These are phyloP conservation scores for Argyresthia albistria DNA, from an alignment of 2,888 invertebrate genomes.

Conservation along the genomic window DNA sequence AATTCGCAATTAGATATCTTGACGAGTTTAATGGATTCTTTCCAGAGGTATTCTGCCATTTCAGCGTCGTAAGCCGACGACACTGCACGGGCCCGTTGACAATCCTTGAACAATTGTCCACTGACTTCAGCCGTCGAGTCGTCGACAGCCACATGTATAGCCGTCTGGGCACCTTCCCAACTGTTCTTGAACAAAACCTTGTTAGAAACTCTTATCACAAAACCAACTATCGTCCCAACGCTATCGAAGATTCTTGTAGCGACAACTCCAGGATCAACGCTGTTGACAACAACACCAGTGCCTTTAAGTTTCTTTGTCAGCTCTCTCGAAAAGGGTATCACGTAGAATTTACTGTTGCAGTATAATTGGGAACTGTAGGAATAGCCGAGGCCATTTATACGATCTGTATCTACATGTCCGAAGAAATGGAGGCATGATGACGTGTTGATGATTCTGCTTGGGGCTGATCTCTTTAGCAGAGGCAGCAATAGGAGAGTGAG, in stretches of 20 bases:
- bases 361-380: conserved; percentile 66
- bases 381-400: conserved; percentile 75
- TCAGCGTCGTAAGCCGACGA: conserved; percentile 75
- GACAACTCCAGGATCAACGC: conserved; percentile 88
- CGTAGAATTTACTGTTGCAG: conserved; percentile 78
- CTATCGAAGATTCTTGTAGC: conserved; percentile 81
- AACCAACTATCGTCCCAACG: conserved; percentile 58
- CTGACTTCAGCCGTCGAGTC: conserved; percentile 76
- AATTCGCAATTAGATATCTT: conserved; percentile 10
- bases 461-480: conserved; percentile 78
- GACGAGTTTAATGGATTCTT: conserved; percentile 70
- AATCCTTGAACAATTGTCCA: conserved; percentile 86
- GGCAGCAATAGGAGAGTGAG: conserved; percentile 90
- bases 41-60: conserved; percentile 84
- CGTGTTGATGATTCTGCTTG: conserved; percentile 83
- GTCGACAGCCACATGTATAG: conserved; percentile 80
- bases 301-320: conserved; percentile 75
- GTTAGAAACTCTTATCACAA: conserved; percentile 44
- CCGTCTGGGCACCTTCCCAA: conserved; percentile 86
- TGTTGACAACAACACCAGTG: conserved; percentile 81
- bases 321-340: conserved; percentile 81
- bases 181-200: conserved; percentile 81
- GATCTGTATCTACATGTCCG: conserved; percentile 77
- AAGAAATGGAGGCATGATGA: conserved; percentile 82
- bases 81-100: conserved; percentile 72